Evolutionary conservation across 1,140 invertebrate genomes (phyloP), one percentile per base, ranked within the genome.

Genomic region (Drosophila sturtevanti): DNA sequence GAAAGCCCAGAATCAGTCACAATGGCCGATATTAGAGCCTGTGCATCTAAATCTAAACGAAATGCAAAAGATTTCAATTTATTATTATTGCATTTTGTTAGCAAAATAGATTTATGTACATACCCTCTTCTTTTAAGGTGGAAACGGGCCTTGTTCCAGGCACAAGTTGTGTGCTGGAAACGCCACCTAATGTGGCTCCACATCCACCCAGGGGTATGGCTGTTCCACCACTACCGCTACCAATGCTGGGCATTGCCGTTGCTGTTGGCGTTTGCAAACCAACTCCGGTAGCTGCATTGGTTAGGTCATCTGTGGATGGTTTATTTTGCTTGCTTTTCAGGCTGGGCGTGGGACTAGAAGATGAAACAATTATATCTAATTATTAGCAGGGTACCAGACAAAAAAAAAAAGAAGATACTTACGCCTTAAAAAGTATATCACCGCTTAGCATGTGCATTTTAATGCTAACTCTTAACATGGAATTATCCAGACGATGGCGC

Each of bases 361-460:
- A 22, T 55, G 62, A 58, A 14, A 24, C 44, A 44, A 69, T 71
- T 68, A 67, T 10, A 1, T 35, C 10, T 70, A 75, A 54, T 38
- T 31, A 27, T 2, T 11, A n/a, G n/a, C 14, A 9, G 21, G 2
- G 12, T 2, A 9, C 52, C 6, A 11, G n/a, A 21, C n/a, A n/a
- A 16, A 3, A 12, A 34, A 10, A n/a, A 1, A 14, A 10, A 1
- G 14, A 0, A 11, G 5, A 0, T 51, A 94, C 96, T 95, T 93
- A 99, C 98, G 98, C 98, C 96, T 99, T 99, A 92, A 99, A 99
- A 67, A 98, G 95, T 72, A 98, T 97, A 93, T 99, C 98, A 54
- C 98, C 98, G 54, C 97, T 96, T 59, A 98, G 94, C 94, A 99
- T 97, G 80, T 97, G 96, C 96, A 99, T 98, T 84, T 96, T 95